These are phyloP conservation scores for Crenichthys baileyi DNA, from an alignment of 2,797 vertebrate species.

Conservation along the genomic window DNA sequence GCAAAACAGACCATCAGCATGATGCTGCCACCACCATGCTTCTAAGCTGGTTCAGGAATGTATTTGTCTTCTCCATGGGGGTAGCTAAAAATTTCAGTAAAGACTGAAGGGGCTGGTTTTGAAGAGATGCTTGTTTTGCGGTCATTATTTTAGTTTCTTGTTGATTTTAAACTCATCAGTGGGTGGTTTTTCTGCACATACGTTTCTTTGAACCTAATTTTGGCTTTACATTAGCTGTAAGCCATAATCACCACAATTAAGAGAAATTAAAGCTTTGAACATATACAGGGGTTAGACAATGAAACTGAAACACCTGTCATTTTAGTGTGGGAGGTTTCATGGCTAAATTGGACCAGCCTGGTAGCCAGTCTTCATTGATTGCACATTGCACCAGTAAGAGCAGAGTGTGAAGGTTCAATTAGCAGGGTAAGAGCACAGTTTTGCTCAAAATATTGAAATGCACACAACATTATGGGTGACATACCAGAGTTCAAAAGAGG, in stretches of 20 bases:
- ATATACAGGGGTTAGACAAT: no score
- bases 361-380: no score
- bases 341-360: no score
- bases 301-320: no score
- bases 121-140: background rate
- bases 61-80: background rate
- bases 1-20: background rate
- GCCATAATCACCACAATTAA: background rate
- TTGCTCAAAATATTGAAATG: no score
- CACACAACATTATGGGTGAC: no score
- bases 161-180: background rate
- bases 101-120: background rate
- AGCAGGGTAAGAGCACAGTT: no score
- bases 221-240: background rate
- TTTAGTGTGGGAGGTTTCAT: no score
- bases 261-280: background rate
- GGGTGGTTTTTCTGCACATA: no score
- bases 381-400: no score
- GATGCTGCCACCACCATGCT: background rate
- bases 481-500: no score
- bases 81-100: background rate
- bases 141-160: background rate
- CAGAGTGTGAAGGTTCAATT: no score
- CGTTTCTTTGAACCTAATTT: background rate
- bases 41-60: background rate